Percentiles rank a stretch among this genome's conserved stretches.
Conservation (phyloP, 2,113 vertebrate genomes). For the Ptilorrhoa leucosticta region DNA sequence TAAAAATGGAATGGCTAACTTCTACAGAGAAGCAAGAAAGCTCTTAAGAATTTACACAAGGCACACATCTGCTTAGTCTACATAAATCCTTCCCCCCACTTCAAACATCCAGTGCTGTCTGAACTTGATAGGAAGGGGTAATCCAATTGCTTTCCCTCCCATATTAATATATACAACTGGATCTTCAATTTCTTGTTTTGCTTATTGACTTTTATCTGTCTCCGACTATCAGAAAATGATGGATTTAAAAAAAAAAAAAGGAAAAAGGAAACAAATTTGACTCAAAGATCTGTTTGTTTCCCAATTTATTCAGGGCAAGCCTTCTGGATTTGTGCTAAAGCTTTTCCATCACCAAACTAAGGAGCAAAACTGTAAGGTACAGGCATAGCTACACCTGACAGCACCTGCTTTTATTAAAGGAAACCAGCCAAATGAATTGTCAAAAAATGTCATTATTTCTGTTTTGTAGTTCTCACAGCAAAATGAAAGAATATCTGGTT, state of each 20-base stretch:
- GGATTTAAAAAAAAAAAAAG: neutral
- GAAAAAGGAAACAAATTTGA: neutral
- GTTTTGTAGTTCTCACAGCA: neutral
- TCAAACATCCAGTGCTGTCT: neutral
- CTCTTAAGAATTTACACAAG: neutral
- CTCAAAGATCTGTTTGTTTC: neutral
- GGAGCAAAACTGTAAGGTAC: neutral
- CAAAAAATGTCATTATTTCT: neutral
- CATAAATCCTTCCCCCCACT: neutral
- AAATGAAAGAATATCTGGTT: neutral
- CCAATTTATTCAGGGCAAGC: neutral
- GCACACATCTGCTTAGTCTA: neutral
- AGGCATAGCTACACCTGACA: neutral
- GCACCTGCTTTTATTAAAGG: neutral
- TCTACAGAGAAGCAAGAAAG: neutral
- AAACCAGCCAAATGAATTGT: neutral
- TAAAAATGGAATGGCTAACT: neutral
- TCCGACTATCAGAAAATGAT: neutral
- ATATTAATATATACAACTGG: neutral
- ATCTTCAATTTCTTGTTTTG: neutral
- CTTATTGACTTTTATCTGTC: neutral
- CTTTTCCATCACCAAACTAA: neutral
- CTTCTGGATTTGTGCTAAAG: neutral
- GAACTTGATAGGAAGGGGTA: neutral
- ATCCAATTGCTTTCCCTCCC: neutral